Evolutionary conservation across 2,888 invertebrate genomes (phyloP), one percentile per base, ranked within the genome.

Genomic region (Lysandra bellargus): DNA sequence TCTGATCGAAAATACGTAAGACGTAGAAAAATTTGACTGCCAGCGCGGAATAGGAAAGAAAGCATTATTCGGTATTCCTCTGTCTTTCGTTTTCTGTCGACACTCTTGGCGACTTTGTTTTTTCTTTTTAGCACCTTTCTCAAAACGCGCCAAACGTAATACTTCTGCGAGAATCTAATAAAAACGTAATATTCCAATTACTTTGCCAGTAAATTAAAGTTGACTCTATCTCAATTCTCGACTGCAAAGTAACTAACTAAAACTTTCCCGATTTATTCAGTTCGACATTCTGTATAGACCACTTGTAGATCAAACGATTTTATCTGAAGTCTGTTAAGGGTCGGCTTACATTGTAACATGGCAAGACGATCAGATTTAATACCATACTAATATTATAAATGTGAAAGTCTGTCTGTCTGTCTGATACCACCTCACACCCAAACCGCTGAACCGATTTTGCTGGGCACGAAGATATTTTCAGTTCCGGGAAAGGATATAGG

Each of bases 211-310:
- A 49, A 79, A 69, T 80, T 81, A 69, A 84, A 84, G 83, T 83
- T 85, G 69, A 69, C 69, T 84, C 85, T 85, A 86, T 88, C 88
- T 88, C 86, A 85, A 88, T 87, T 88, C 88, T 88, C 86, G 85
- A 88, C 87, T 84, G 83, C 84, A 84, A 83, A 83, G 57, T 57
- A 82, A 84, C 83, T 57, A 82, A 84, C 83, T 84, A 85, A 87
- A 89, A 89, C 86, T 90, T 89, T 85, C 84, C 86, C 86, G 83
- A 89, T 89, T 89, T 88, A 87, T 86, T 87, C 78, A 79, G 33
- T 69, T 78, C 74, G 60, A 40, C 79, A 79, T 80, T 57, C 14
- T 49, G 53, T 44, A 23, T 74, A 44, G 44, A 40, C 74, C 33
- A 53, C 53, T 33, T 33, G 23, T 53, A 76, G 76, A 75, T 75